A percentile compares a stretch with the other conserved stretches of the same genome.
Evolutionary conservation across 2,888 invertebrate species (phyloP).

Genomic region (Amphipoea oculea): DNA sequence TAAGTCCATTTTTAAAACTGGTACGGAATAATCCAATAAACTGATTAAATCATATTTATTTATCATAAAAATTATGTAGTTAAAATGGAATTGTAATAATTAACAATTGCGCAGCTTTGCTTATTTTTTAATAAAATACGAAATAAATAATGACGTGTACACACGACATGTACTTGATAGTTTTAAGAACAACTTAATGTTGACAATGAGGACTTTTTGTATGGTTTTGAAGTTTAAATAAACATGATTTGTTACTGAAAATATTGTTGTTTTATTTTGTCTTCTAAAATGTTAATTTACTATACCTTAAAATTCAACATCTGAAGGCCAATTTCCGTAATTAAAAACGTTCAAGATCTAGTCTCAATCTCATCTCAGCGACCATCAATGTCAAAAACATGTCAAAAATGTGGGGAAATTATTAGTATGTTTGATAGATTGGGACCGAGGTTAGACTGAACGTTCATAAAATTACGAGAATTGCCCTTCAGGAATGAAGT

Average conservation of each 20-base stretch:
- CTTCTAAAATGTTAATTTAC: no score
- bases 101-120: conserved; percentile 67
- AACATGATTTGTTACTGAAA: conserved; percentile 68
- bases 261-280: conserved; percentile 51
- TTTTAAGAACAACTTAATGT: conserved; percentile 54
- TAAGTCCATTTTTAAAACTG: neutral
- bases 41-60: conserved; percentile 24
- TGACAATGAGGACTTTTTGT: conserved; percentile 61
- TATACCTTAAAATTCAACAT: no score
- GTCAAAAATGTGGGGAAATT: no score
- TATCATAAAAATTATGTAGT: conserved; percentile 30
- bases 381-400: no score
- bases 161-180: conserved; percentile 59
- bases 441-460: no score
- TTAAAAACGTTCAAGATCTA: no score
- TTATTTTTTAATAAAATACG: conserved; percentile 60
- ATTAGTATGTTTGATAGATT: no score
- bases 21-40: conserved; percentile 44
- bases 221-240: conserved; percentile 71
- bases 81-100: conserved; percentile 59
- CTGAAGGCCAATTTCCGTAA: no score
- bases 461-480: no score
- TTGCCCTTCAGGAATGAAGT: no score
- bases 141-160: conserved; percentile 49
- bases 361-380: no score